Evolutionary conservation across 92 coral and sea anemone species (phyloP).

Genomic region (Hydrozoanthus gracilis): DNA sequence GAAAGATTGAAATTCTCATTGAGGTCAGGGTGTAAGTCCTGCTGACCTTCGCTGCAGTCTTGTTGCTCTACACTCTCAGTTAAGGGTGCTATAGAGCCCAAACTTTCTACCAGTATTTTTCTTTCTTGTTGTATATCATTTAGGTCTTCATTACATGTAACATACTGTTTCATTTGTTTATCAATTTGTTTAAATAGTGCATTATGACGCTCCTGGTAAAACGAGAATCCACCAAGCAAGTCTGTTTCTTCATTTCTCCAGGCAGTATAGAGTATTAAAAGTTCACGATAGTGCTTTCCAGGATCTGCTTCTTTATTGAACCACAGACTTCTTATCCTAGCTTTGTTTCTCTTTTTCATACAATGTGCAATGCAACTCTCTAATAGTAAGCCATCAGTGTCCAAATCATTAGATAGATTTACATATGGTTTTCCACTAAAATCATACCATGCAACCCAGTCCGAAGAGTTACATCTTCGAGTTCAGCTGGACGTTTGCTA

Average conservation of each 20-base stretch:
- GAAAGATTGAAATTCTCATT: too few relatives aligned
- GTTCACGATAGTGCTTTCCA: neutral
- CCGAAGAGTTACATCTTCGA: conserved; percentile 59
- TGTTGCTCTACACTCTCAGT: conserved; percentile 63
- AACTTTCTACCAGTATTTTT: conserved; percentile 54
- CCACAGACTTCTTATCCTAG: neutral
- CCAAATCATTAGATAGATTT: conserved; percentile 39
- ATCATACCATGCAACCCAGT: conserved; percentile 78
- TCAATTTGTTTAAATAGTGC: conserved; percentile 33
- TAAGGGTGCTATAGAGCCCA: conserved; percentile 65
- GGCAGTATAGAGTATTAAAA: conserved; percentile 50
- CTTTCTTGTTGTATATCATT: neutral
- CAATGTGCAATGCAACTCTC: conserved; percentile 25
- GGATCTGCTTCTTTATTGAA: too few relatives aligned
- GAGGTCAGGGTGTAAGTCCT: conserved; percentile 57
- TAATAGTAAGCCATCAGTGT: conserved; percentile 39
- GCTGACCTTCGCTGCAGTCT: conserved; percentile 62
- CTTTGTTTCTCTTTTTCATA: conserved; percentile 42
- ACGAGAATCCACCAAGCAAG: conserved; percentile 39
- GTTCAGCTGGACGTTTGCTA: conserved; percentile 43
- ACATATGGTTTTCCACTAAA: conserved; percentile 39
- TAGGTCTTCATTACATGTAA: too few relatives aligned
- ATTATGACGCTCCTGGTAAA: conserved; percentile 53
- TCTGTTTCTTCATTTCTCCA: conserved; percentile 65
- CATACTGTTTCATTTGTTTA: neutral